phyloP scores from a whole-genome alignment of 64 coral and sea anemone species.

The Acropora yongei region DNA sequence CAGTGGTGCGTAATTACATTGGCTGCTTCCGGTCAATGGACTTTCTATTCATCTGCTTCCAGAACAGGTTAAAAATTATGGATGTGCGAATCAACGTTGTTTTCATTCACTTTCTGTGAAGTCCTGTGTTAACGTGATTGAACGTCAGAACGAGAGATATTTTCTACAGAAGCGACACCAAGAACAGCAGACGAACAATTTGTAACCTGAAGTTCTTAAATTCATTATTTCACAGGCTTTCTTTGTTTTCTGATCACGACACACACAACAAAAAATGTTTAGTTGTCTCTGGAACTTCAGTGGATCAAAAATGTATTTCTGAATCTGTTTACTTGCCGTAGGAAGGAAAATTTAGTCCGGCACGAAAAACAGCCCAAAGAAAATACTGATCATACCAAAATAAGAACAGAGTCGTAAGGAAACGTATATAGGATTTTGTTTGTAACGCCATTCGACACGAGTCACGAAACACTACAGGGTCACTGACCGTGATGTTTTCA shows the following conservation, averaged over 20 bases:
- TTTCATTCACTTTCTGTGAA: slow-evolving; percentile 1
- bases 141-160: background rate
- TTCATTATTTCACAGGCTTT: background rate
- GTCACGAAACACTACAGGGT: background rate
- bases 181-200: slow-evolving; percentile 9
- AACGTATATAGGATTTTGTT: background rate
- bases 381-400: background rate
- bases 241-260: slow-evolving; percentile 3
- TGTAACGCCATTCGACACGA: background rate
- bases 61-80: background rate
- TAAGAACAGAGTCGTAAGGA: background rate
- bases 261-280: slow-evolving; percentile 25
- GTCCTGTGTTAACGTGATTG: background rate
- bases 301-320: background rate
- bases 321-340: background rate
- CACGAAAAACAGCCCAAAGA: background rate
- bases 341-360: background rate
- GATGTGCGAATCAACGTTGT: background rate
- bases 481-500: background rate
- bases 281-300: background rate
- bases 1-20: background rate
- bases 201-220: background rate
- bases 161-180: background rate
- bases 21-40: background rate
- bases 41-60: slow-evolving; percentile 12